Base-by-base conservation (phyloP, 2,888 invertebrate species). In the Sphecodes monilicornis region DNA sequence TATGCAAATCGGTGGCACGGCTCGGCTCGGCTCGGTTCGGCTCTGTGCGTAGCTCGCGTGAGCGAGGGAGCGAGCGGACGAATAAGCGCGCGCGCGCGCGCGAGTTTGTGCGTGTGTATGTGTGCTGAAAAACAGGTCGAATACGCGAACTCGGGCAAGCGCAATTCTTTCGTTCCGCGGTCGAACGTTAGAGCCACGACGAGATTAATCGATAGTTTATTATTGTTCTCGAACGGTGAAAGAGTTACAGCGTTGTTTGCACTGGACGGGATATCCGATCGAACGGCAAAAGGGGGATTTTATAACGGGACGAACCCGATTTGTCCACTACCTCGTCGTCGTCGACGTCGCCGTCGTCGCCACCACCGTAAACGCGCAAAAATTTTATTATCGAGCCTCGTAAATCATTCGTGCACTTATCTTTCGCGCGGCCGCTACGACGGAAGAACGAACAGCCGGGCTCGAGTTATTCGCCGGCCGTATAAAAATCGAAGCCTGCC, bases 1-100 rank as follows among this genome's bases (percentile, higher is more conserved):
- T 84, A 85, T 88, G 89, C 80, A 85, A 87, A 88, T 78, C 76
- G 77, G 79, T 64, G 66, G 76, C 68, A 50, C 64, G 74, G 69
- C 54, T 75, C 78, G 41, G 43, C 46, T 46, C 43, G 64, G 77
- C 69, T 79, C 60, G 26, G 46, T 6, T 46, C 46, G 18, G 22
- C n/a, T n/a, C 50, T 50, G 29, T 16, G 60, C 64, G 64, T 18
- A 32, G 64, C 64, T 64, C 64, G 64, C 64, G 64, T 16, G 32
- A 64, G 32, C 64, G 64, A 64, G 6, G 5, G 26, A 29, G 16
- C 29, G 16, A 60, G 29, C 60, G 16, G 0, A 5, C 64, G 32
- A 10, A n/a, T 2, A 22, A 41, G 0, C 43, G 16, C 50, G 46
- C 1, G 16, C 46, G 46, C 10, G 2, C 16, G 46, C 10, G 16